Conservation (phyloP, 2,113 vertebrate genomes). For the Toxostoma redivivum region DNA sequence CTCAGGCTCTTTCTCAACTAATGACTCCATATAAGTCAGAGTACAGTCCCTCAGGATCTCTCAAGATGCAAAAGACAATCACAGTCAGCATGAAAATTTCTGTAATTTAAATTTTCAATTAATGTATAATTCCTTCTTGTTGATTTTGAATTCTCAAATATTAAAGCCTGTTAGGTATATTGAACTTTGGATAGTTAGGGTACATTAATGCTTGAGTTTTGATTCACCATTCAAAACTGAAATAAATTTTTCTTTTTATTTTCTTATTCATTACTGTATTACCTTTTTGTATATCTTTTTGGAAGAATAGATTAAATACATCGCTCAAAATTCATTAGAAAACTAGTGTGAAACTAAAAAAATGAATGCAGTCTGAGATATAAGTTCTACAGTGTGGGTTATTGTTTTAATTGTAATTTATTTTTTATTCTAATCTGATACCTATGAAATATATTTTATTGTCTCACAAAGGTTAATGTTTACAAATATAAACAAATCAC, state of each 20-base stretch:
- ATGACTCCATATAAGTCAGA: background rate
- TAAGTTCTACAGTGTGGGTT: background rate
- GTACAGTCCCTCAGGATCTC: background rate
- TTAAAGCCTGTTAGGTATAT: background rate
- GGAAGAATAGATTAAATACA: background rate
- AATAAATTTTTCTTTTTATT: background rate
- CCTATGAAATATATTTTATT: background rate
- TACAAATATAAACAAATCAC: background rate
- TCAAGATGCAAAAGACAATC: background rate
- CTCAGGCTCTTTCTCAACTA: background rate
- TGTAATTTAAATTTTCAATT: background rate
- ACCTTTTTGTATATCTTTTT: background rate
- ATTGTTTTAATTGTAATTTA: background rate
- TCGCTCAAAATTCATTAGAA: background rate
- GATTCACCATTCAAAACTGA: background rate
- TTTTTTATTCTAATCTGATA: background rate
- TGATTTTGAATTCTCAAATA: background rate
- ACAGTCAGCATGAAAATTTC: background rate
- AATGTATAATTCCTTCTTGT: background rate
- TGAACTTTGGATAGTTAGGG: background rate
- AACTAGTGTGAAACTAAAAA: background rate
- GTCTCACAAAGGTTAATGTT: background rate
- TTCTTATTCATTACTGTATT: background rate
- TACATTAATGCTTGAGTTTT: background rate
- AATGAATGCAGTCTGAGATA: background rate